A percentile compares a stretch with the other conserved stretches of the same genome.
Conservation (phyloP, 2,113 vertebrate species). For the Falco punctatus region DNA sequence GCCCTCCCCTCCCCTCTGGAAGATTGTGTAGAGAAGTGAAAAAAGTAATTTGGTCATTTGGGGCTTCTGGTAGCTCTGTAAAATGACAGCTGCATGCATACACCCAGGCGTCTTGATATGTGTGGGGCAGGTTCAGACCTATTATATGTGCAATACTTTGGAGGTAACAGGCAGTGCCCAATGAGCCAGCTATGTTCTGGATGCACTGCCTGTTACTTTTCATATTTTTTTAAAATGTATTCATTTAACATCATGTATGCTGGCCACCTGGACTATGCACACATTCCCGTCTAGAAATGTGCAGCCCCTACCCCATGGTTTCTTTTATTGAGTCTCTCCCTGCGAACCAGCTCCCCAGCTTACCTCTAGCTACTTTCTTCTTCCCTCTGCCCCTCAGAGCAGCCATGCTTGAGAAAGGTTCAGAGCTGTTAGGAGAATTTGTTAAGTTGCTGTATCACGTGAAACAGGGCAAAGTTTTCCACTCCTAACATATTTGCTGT, state of each 20-base stretch:
- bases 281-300: not conserved
- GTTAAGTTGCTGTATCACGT: not conserved
- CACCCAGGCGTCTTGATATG: not conserved
- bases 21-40: not conserved
- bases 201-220: not conserved
- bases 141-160: fast-evolving
- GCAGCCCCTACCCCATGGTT: not conserved
- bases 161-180: not conserved
- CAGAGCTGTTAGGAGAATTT: not conserved
- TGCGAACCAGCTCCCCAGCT: not conserved
- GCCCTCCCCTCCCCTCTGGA: not conserved
- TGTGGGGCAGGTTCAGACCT: not conserved
- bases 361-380: not conserved
- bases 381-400: not conserved
- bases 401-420: not conserved
- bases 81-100: not conserved
- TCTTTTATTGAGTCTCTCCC: not conserved
- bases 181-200: not conserved
- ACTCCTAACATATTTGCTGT: not conserved
- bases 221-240: not conserved
- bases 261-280: not conserved
- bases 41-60: not conserved
- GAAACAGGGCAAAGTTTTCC: slow-evolving; percentile 1
- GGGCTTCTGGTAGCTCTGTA: not conserved
- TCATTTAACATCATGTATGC: not conserved